These are phyloP conservation scores for Tetanocera ferruginea DNA, from an alignment of 2,888 invertebrate genomes.

Conservation along the genomic window DNA sequence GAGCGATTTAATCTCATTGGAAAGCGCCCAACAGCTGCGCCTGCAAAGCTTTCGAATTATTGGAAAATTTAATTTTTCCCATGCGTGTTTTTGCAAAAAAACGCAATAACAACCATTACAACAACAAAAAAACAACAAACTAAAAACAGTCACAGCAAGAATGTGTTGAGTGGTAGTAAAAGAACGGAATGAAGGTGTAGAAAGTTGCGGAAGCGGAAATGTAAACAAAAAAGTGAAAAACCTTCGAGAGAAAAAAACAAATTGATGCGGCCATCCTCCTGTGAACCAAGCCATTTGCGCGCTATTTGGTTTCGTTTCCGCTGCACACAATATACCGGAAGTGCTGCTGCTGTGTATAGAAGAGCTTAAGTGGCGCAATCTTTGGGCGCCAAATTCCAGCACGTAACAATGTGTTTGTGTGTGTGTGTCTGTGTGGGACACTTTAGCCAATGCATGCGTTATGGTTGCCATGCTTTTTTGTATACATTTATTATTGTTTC, in stretches of 20 bases:
- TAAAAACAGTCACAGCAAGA: not conserved
- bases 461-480: conserved; percentile 23
- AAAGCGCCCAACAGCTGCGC: conserved; percentile 68
- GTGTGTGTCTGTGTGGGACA: conserved; percentile 27
- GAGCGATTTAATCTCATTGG: conserved; percentile 70
- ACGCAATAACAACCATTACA: conserved; percentile 1
- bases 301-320: not conserved
- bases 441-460: conserved; percentile 9
- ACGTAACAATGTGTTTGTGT: conserved; percentile 10
- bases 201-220: not conserved
- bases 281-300: too few species aligned
- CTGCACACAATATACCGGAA: not conserved
- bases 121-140: conserved; percentile 9
- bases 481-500: conserved; percentile 25
- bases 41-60: conserved; percentile 58
- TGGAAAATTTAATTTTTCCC: conserved; percentile 58
- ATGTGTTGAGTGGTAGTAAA: not conserved
- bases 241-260: not conserved
- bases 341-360: not conserved
- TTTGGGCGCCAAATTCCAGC: conserved; percentile 38
- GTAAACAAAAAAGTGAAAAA: not conserved
- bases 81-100: conserved; percentile 48
- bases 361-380: not conserved
- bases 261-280: not conserved
- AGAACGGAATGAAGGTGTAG: not conserved